Evolutionary conservation across 2,888 invertebrate species (phyloP), one percentile per base, ranked within the genome.

Genomic region (Phaedon cochleariae): DNA sequence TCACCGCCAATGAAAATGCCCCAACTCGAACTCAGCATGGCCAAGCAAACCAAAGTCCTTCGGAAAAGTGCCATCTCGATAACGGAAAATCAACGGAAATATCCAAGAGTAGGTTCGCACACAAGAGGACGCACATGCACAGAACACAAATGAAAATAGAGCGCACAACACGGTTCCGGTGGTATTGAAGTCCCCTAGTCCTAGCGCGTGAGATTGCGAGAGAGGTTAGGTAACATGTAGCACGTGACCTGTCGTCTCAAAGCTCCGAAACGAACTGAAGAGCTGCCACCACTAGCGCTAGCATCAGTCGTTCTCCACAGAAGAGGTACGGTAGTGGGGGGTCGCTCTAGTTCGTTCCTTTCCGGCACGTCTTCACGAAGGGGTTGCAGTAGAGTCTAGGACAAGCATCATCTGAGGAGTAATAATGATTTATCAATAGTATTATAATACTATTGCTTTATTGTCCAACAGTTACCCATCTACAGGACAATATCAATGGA

Each of bases 1-100:
- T 89, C 89, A 73, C 87, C 88, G 58, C 82, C 83, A 75, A 82
- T 80, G 73, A 84, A 83, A 77, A 83, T 82, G 65, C 81, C 82
- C 76, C 79, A 75, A 49, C 78, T 76, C 34, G 78, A 77, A 2
- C 79, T 76, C 61, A 81, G 71, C 54, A 78, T 77, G 52, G 78
- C 76, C 34, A 82, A 76, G 71, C 77, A 76, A 68, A 81, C 70
- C 73, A 80, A 73, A 55, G 77, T 77, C 69, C 77, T 77, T 77
- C 77, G 77, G 73, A 80, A 77, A 64, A 79, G 65, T 73, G 79
- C 81, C 81, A 82, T 81, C 68, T 20, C 18, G 18, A 57, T 57
- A 57, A 26, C 3, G 26, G 65, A 62, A 68, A 73, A 68, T 51
- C 65, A 62, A 58, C 62, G 65, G 62, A 69, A 64, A 58, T 55